Evolutionary conservation across 2,797 vertebrate species (phyloP).

Genomic region (Mormyrus hasselquistii): DNA sequence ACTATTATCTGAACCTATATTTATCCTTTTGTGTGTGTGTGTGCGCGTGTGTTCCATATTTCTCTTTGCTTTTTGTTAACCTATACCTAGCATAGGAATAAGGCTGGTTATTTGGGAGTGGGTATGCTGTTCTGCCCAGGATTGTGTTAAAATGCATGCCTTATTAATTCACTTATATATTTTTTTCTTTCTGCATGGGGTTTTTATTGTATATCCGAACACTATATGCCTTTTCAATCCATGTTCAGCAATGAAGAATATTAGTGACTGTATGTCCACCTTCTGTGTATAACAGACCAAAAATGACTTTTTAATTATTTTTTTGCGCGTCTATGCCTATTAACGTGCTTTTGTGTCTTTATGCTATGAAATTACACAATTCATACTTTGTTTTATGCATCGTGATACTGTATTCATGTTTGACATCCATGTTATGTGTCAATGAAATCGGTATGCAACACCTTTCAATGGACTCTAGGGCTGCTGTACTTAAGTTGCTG

Average conservation of each 20-base stretch:
- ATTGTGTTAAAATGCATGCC: conserved; percentile 28
- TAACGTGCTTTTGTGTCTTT: conserved; percentile 40
- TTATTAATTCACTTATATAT: conserved; percentile 31
- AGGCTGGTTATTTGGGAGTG: conserved; percentile 33
- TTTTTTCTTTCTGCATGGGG: conserved; percentile 45
- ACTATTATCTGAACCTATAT: conserved; percentile 33
- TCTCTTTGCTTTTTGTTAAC: conserved; percentile 32
- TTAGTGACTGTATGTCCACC: background rate
- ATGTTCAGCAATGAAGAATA: conserved; percentile 27
- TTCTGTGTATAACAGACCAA: conserved; percentile 12
- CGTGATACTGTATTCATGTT: conserved; percentile 55
- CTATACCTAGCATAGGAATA: conserved; percentile 33
- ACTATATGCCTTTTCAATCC: conserved; percentile 18
- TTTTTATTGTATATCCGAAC: conserved; percentile 38
- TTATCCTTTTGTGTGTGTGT: conserved; percentile 18
- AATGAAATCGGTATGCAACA: conserved; percentile 42
- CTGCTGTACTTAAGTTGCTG: conserved; percentile 2
- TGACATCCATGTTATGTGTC: conserved; percentile 46
- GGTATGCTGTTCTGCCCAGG: conserved; percentile 14
- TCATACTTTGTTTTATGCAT: conserved; percentile 36
- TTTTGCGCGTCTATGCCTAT: conserved; percentile 29
- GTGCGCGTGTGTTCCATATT: conserved; percentile 36
- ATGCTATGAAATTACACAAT: conserved; percentile 33
- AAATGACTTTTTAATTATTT: conserved; percentile 22
- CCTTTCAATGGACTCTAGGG: conserved; percentile 35